These are phyloP conservation scores for Garra rufa DNA, from an alignment of 2,113 vertebrate species.

Conservation along the genomic window DNA sequence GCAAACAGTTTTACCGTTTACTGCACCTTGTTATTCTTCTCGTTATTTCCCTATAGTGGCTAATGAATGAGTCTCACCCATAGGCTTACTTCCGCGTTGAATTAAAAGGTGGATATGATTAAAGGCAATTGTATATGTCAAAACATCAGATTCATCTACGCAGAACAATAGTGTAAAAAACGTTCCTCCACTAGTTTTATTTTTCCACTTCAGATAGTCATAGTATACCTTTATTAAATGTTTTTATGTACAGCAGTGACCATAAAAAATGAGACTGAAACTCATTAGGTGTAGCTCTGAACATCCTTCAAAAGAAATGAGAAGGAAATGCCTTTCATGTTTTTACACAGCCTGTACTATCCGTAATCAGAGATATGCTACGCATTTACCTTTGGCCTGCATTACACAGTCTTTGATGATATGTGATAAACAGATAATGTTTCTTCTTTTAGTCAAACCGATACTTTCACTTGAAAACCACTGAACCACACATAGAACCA, in stretches of 20 bases:
- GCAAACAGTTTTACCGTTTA: neutral
- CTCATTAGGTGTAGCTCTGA: neutral
- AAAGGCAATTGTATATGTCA: neutral
- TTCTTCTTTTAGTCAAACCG: neutral
- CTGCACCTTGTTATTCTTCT: too few relatives aligned
- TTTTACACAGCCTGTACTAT: neutral
- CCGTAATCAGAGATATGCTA: neutral
- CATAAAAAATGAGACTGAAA: neutral
- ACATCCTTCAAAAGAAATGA: neutral
- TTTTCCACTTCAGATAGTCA: neutral
- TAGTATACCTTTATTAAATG: neutral
- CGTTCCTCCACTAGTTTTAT: too few relatives aligned
- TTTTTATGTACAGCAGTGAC: conserved; percentile 5
- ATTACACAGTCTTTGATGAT: neutral
- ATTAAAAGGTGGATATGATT: too few relatives aligned
- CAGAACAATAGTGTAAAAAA: neutral
- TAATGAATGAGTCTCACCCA: too few relatives aligned
- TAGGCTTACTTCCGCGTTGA: too few relatives aligned
- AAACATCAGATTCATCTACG: neutral
- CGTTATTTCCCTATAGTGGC: too few relatives aligned
- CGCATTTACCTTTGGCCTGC: neutral
- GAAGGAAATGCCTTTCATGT: neutral
- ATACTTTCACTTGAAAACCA: neutral
- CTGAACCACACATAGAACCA: neutral
- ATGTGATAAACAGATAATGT: neutral